Conservation (phyloP, 2,113 vertebrate genomes). For the Archocentrus centrarchus region DNA sequence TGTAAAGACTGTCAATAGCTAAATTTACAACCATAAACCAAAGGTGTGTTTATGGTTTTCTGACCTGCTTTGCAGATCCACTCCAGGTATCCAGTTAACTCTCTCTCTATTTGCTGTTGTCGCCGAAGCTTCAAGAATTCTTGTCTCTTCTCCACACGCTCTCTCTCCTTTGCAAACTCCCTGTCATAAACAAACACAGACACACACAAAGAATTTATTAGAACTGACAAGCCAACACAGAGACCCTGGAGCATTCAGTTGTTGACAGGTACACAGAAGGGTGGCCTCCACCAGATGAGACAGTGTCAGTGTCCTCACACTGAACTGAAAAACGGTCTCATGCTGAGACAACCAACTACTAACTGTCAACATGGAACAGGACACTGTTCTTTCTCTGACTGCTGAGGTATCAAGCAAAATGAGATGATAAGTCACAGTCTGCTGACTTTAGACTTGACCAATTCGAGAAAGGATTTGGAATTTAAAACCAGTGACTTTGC, state of each 20-base stretch:
- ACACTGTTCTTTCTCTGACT: background rate
- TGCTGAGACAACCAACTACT: background rate
- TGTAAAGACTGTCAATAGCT: background rate
- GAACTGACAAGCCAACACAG: slow-evolving; percentile 20
- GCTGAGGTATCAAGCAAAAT: background rate
- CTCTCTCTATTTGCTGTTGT: slow-evolving; percentile 95
- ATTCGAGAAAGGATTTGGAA: background rate
- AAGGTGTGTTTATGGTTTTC: slow-evolving; percentile 31
- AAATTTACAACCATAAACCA: background rate
- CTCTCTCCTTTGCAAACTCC: slow-evolving; percentile 96
- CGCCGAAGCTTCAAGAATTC: slow-evolving; percentile 96
- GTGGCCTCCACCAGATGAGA: slow-evolving; percentile 7
- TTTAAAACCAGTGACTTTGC: background rate
- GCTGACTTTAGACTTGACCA: background rate
- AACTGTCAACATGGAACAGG: background rate
- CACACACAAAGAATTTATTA: background rate
- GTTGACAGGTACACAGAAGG: slow-evolving; percentile 19
- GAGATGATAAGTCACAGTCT: background rate
- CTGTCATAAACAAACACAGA: slow-evolving; percentile 68
- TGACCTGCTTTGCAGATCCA: slow-evolving; percentile 99
- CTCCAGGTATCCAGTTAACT: slow-evolving; percentile 94
- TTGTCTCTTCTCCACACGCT: slow-evolving; percentile 94
- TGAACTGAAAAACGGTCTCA: background rate
- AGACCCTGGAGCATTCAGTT: slow-evolving; percentile 1
- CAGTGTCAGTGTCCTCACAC: background rate